Conservation (phyloP, 2,888 invertebrate species). For the Dolichopus griseipennis region DNA sequence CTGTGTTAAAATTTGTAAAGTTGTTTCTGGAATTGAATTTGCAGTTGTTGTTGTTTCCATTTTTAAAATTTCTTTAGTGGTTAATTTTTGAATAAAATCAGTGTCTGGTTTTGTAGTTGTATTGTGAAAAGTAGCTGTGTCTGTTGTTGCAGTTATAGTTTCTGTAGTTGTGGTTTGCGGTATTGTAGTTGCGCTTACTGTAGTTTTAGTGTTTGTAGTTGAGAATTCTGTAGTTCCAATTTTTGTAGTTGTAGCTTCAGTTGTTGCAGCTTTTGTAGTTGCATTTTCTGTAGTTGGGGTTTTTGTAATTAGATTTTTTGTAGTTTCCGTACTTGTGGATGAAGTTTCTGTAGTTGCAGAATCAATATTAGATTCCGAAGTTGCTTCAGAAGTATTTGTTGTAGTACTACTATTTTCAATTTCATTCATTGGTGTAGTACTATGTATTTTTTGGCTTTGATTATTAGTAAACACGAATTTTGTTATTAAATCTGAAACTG, state of each 20-base stretch:
- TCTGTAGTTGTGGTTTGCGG: too few species aligned
- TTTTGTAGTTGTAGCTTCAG: neutral
- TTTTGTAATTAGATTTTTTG: too few species aligned
- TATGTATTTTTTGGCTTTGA: neutral
- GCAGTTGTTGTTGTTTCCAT: too few species aligned
- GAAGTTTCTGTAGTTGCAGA: constrained; percentile 11
- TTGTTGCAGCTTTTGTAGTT: too few species aligned
- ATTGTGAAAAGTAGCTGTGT: neutral
- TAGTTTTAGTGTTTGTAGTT: neutral
- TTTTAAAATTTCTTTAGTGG: too few species aligned
- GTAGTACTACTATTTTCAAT: constrained; percentile 11
- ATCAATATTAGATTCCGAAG: neutral
- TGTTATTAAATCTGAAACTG: constrained; percentile 11
- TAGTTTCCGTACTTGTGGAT: neutral
- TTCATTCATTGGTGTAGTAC: constrained; percentile 11
- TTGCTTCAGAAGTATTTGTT: neutral
- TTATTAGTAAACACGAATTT: constrained; percentile 14
- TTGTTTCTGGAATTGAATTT: too few species aligned
- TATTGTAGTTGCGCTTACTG: too few species aligned
- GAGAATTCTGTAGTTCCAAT: neutral
- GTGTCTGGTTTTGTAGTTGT: neutral
- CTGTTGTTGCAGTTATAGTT: neutral
- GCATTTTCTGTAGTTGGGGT: too few species aligned
- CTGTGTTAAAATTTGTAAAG: too few species aligned
- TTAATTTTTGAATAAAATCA: neutral